phyloP scores from a whole-genome alignment of 30 jellyfish, hydroid and myxozoan genomes.

The Catostylus mosaicus region DNA sequence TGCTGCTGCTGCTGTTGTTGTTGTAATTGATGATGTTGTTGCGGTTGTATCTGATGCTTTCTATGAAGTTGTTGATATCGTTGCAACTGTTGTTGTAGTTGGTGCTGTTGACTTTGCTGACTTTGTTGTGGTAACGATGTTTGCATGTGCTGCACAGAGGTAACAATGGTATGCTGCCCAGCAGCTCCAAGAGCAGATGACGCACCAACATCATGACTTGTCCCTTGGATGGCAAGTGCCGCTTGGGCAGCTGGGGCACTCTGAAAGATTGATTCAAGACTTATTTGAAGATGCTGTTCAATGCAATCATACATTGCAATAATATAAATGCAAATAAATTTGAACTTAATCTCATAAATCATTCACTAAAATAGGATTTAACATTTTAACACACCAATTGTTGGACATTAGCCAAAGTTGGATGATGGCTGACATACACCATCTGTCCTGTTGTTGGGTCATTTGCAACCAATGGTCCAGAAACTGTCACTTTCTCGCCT shows the following conservation, averaged over 20 bases:
- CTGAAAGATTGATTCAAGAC: no score
- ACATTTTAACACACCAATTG: conserved; percentile 75
- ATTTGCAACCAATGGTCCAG: conserved; percentile 54
- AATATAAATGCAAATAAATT: no score
- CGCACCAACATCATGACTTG: conserved; percentile 43
- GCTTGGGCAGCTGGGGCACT: conserved; percentile 97
- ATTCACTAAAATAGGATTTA: background rate
- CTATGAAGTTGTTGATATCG: conserved; percentile 12
- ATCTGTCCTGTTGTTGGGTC: conserved; percentile 82
- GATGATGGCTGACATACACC: conserved; percentile 89
- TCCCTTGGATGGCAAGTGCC: conserved; percentile 89
- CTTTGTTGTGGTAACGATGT: conserved; percentile 35
- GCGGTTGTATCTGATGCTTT: conserved; percentile 20
- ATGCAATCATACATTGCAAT: no score
- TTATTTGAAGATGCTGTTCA: background rate
- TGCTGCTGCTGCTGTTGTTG: conserved; percentile 30
- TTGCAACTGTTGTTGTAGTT: conserved; percentile 38
- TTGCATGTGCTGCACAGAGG: conserved; percentile 56
- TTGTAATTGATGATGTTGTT: conserved; percentile 44
- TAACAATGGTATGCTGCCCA: conserved; percentile 10
- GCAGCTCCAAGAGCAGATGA: conserved; percentile 28
- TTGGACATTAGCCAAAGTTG: conserved; percentile 86
- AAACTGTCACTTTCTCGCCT: conserved; percentile 57
- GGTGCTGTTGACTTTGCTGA: conserved; percentile 31
- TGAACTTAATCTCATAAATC: no score